phyloP scores from a whole-genome alignment of 1,140 invertebrate species.

The Hylyphantes graminicola region DNA sequence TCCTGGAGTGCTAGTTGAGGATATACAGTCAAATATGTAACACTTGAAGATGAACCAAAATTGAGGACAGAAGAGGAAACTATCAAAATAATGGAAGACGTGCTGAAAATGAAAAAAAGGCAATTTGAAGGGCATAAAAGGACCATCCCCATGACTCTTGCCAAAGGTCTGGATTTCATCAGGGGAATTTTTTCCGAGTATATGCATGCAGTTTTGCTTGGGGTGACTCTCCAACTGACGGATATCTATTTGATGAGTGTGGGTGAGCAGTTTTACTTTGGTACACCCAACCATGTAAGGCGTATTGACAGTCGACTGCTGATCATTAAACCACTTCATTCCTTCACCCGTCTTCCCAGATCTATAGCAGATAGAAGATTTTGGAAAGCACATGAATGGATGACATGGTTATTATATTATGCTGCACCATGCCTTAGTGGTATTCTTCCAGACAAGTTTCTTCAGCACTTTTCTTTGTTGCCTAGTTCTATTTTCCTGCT shows the following conservation, averaged over 20 bases:
- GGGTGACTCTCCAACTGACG: constrained; percentile 61
- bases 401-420: background rate
- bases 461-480: too few species aligned
- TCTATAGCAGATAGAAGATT: constrained; percentile 60
- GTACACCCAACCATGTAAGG: constrained; percentile 29
- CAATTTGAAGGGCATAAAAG: constrained; percentile 51
- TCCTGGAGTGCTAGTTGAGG: constrained; percentile 62
- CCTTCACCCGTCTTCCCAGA: constrained; percentile 63
- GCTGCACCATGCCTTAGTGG: too few species aligned
- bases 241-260: constrained; percentile 61
- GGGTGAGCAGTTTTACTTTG: constrained; percentile 62
- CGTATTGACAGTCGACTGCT: constrained; percentile 61
- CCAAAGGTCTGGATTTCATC: constrained; percentile 63
- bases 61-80: constrained; percentile 60
- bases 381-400: constrained; percentile 66
- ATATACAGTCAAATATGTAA: constrained; percentile 33
- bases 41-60: constrained; percentile 43
- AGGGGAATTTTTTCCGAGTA: constrained; percentile 63
- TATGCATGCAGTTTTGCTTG: constrained; percentile 64
- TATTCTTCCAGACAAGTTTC: too few species aligned
- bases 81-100: constrained; percentile 50
- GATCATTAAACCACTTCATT: constrained; percentile 60
- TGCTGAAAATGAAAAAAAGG: constrained; percentile 15
- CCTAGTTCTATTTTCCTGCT: too few species aligned
- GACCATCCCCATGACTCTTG: constrained; percentile 60